These are phyloP conservation scores for Coluber constrictor DNA, from an alignment of 2,797 vertebrate species.

Conservation along the genomic window DNA sequence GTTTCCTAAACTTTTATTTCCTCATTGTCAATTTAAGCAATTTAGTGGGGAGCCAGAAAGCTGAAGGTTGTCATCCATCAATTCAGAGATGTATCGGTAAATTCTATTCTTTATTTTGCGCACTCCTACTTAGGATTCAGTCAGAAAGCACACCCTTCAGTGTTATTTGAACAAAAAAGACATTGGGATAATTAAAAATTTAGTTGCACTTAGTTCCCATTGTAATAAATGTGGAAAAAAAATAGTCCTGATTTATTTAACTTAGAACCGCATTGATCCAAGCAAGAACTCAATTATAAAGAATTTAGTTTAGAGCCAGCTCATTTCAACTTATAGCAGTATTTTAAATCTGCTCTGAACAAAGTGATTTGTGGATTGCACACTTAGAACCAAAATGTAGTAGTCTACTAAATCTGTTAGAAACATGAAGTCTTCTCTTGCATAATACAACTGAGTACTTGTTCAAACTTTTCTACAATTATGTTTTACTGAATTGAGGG, in stretches of 20 bases:
- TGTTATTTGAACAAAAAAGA: neutral
- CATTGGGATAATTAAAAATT: neutral
- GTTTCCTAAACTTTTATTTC: neutral
- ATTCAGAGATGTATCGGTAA: neutral
- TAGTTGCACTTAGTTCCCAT: neutral
- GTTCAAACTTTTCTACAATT: conserved; percentile 14
- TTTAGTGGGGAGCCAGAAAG: neutral
- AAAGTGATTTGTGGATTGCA: neutral
- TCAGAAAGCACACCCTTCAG: neutral
- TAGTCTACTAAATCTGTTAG: neutral
- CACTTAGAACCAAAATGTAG: neutral
- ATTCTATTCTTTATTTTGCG: neutral
- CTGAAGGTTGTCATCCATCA: neutral
- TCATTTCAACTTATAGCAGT: neutral
- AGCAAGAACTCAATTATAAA: neutral
- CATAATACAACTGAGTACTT: conserved; percentile 9
- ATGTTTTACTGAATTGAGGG: neutral
- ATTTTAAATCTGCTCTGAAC: neutral
- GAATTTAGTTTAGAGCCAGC: neutral
- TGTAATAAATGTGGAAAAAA: neutral
- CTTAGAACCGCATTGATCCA: neutral
- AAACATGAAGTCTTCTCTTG: conserved; percentile 5
- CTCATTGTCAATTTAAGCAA: neutral
- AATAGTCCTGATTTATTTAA: neutral
- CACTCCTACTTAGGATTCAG: neutral